phyloP scores from a whole-genome alignment of 2,888 invertebrate genomes.

The Troilus luridus region DNA sequence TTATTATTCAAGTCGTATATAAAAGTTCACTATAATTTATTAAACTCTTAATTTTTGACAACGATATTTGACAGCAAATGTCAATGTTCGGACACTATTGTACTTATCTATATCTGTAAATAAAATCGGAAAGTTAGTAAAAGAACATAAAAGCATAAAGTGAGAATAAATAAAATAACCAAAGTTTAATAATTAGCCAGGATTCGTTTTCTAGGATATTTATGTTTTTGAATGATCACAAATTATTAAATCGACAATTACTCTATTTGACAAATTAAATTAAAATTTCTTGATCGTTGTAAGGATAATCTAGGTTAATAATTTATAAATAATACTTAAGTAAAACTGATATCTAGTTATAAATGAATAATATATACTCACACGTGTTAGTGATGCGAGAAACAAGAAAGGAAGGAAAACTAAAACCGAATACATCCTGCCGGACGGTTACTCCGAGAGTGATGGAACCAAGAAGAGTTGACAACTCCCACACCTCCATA shows the following conservation, averaged over 20 bases:
- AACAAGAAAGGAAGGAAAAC: conserved; percentile 3
- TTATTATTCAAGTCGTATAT: neutral
- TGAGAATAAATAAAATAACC: neutral
- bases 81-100: neutral
- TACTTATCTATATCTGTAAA: neutral
- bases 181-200: neutral
- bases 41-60: neutral
- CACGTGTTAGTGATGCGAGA: conserved; percentile 14
- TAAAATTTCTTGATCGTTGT: neutral
- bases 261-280: neutral
- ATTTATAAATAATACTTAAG: neutral
- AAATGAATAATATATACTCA: neutral
- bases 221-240: neutral
- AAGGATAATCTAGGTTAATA: neutral
- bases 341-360: neutral
- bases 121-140: neutral
- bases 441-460: conserved; percentile 9
- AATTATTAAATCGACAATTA: neutral
- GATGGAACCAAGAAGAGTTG: conserved; percentile 2
- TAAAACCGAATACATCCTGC: conserved; percentile 16
- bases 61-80: neutral
- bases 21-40: neutral
- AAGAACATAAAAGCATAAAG: neutral
- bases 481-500: neutral
- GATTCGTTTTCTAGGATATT: neutral